phyloP scores from a whole-genome alignment of 2,113 vertebrate genomes.

The Ictalurus punctatus region DNA sequence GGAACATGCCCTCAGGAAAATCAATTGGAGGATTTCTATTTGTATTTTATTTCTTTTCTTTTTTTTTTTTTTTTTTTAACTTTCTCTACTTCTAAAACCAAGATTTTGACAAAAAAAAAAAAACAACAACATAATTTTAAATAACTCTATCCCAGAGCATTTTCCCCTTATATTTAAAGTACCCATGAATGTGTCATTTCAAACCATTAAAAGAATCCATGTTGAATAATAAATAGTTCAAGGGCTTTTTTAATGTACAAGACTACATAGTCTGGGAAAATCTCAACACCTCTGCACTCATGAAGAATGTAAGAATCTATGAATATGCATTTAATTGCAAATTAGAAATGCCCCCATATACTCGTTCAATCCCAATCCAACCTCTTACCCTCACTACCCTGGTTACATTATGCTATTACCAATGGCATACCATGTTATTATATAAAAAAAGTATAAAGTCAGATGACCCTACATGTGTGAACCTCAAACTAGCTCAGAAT shows the following conservation, averaged over 20 bases:
- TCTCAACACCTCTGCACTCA: neutral
- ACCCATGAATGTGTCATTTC: neutral
- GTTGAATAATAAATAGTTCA: neutral
- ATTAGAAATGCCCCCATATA: neutral
- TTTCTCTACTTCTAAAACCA: neutral
- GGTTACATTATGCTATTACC: neutral
- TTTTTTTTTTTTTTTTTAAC: neutral
- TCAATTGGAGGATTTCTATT: neutral
- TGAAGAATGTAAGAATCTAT: neutral
- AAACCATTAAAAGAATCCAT: neutral
- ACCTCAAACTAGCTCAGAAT: neutral
- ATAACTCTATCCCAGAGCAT: neutral
- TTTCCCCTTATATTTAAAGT: neutral
- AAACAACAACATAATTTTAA: neutral
- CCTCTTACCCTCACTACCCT: neutral
- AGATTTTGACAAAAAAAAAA: neutral
- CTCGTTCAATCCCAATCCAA: neutral
- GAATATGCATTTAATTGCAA: constrained; percentile 20
- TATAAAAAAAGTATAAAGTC: neutral
- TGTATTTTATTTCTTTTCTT: neutral
- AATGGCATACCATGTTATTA: neutral
- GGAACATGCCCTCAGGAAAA: neutral
- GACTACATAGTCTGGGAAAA: neutral
- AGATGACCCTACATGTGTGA: neutral
- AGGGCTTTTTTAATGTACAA: neutral